These are phyloP conservation scores for Periophthalmus modestus DNA, from an alignment of 2,113 vertebrate species.

Conservation along the genomic window DNA sequence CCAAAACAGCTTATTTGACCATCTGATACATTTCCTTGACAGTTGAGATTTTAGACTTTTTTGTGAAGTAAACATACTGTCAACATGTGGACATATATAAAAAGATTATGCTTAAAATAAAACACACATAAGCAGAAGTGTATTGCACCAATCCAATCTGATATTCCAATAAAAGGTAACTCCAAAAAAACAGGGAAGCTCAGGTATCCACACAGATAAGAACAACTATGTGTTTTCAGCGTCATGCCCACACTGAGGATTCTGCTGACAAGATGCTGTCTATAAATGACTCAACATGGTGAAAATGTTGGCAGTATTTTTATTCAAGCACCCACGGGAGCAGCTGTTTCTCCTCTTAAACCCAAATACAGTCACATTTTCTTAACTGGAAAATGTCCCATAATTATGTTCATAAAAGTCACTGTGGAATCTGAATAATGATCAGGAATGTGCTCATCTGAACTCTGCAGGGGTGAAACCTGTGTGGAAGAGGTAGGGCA, in stretches of 20 bases:
- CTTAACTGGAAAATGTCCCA: conserved; percentile 45
- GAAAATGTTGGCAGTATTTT: conserved; percentile 32
- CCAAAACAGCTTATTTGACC: no score
- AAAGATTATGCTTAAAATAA: neutral
- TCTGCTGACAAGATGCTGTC: conserved; percentile 43
- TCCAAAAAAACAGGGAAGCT: neutral
- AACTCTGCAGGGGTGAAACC: conserved; percentile 11
- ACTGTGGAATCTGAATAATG: conserved; percentile 54
- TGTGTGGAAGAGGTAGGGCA: conserved; percentile 16
- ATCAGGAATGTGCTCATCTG: conserved; percentile 45
- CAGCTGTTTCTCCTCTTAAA: conserved; percentile 55
- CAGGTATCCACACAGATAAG: conserved; percentile 28
- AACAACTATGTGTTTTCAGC: conserved; percentile 21
- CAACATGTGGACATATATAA: no score
- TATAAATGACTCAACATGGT: conserved; percentile 39
- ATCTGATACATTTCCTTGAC: no score
- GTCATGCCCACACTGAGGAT: conserved; percentile 27
- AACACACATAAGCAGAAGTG: neutral
- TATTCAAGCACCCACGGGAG: conserved; percentile 23
- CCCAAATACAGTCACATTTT: conserved; percentile 31
- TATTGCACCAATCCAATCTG: conserved; percentile 4
- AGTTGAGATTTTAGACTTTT: no score
- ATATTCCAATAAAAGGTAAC: conserved; percentile 4
- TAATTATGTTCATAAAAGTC: conserved; percentile 63
- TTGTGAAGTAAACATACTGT: no score